Evolutionary conservation across 2,888 invertebrate genomes (phyloP).

Genomic region (Germaria angustata): DNA sequence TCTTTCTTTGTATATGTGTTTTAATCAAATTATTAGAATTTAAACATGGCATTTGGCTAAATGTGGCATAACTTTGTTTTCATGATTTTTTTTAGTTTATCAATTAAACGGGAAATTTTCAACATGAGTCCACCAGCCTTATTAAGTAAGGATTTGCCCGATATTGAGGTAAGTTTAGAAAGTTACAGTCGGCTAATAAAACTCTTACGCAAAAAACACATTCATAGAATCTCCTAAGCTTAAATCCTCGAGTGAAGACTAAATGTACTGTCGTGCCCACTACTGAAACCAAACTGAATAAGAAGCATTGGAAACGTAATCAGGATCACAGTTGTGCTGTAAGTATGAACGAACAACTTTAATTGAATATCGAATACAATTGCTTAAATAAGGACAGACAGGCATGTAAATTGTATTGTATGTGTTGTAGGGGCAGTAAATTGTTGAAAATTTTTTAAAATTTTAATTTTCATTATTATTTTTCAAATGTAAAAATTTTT

Average conservation of each 20-base stretch:
- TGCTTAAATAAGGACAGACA: too few relatives aligned
- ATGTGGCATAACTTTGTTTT: not conserved
- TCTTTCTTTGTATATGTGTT: not conserved
- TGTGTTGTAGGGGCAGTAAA: too few relatives aligned
- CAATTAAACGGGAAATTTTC: not conserved
- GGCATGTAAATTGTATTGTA: too few relatives aligned
- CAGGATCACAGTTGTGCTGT: constrained; percentile 90
- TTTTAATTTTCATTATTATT: too few relatives aligned
- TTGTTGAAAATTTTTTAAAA: too few relatives aligned
- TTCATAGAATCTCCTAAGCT: constrained; percentile 88
- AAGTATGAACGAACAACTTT: constrained; percentile 78
- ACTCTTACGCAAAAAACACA: not conserved
- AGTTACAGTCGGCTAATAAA: not conserved
- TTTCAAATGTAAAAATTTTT: too few relatives aligned
- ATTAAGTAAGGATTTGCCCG: constrained; percentile 87
- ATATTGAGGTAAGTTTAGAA: constrained; percentile 89
- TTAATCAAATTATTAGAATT: too few relatives aligned
- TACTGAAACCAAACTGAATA: constrained; percentile 90
- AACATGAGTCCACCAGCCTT: constrained; percentile 80
- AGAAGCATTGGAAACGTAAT: constrained; percentile 98
- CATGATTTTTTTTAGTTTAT: constrained; percentile 23
- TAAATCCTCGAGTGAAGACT: constrained; percentile 91
- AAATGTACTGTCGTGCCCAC: constrained; percentile 92
- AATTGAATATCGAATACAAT: too few relatives aligned
- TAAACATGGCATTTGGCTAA: too few relatives aligned